A percentile compares a stretch with the other conserved stretches of the same genome.
phyloP scores from a whole-genome alignment of 2,888 invertebrate genomes.

The Furcula furcula region DNA sequence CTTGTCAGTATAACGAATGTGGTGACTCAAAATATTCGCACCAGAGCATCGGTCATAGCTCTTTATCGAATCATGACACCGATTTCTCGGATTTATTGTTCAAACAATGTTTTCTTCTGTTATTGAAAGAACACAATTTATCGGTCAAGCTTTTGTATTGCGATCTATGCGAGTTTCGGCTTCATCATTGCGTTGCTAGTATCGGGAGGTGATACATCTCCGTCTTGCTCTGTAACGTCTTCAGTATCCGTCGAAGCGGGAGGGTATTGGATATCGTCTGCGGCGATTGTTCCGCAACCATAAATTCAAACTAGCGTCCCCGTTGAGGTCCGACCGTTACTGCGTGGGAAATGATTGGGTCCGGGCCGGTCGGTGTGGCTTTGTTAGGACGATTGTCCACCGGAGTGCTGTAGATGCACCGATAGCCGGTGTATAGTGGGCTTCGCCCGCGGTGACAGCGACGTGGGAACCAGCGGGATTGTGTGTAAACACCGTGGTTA shows the following conservation, averaged over 20 bases:
- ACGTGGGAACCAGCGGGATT: slow-evolving; percentile 73
- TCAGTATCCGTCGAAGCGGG: slow-evolving; percentile 39
- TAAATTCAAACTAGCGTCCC: slow-evolving; percentile 72
- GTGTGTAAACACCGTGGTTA: slow-evolving; percentile 58
- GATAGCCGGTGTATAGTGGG: slow-evolving; percentile 60
- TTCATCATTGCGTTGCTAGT: slow-evolving; percentile 35
- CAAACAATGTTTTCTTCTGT: slow-evolving; percentile 74
- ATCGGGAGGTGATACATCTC: slow-evolving; percentile 57
- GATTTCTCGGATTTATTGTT: slow-evolving; percentile 58
- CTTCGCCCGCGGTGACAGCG: slow-evolving; percentile 70
- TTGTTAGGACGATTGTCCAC: slow-evolving; percentile 81
- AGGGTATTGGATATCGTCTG: slow-evolving; percentile 56
- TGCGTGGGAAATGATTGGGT: slow-evolving; percentile 79
- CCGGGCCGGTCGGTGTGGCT: slow-evolving; percentile 65
- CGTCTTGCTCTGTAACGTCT: slow-evolving; percentile 43
- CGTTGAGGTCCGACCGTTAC: slow-evolving; percentile 73
- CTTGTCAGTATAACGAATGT: slow-evolving; percentile 20
- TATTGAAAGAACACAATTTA: slow-evolving; percentile 72
- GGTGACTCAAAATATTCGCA: slow-evolving; percentile 39
- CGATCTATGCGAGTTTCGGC: slow-evolving; percentile 63
- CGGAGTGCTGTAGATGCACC: slow-evolving; percentile 73
- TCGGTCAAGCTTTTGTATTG: slow-evolving; percentile 78
- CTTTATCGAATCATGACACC: slow-evolving; percentile 56
- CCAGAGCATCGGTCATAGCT: slow-evolving; percentile 41
- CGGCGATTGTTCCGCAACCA: slow-evolving; percentile 60